phyloP scores from a whole-genome alignment of 2,113 vertebrate genomes.

The Nettapus auritus region DNA sequence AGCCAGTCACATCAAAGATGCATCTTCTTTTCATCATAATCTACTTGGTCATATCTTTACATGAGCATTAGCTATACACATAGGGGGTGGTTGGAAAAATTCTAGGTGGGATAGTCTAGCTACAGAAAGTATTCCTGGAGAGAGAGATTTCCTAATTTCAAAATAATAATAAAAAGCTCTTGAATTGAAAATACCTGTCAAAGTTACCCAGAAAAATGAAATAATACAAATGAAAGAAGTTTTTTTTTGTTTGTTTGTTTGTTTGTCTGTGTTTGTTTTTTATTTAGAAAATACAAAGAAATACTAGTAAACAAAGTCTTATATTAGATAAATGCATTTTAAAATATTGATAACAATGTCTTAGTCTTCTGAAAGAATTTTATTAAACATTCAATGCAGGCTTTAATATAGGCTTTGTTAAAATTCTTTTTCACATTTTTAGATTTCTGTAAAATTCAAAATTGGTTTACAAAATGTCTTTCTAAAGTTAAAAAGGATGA shows the following conservation, averaged over 20 bases:
- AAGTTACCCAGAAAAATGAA: background rate
- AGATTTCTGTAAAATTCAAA: background rate
- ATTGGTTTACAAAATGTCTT: background rate
- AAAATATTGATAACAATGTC: background rate
- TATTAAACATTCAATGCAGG: background rate
- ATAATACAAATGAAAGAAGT: background rate
- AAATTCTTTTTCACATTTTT: background rate
- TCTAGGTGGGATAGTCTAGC: background rate
- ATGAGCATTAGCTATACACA: background rate
- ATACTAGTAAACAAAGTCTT: background rate
- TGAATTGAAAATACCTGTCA: background rate
- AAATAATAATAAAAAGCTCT: background rate
- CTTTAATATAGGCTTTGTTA: background rate
- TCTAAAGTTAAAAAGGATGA: background rate
- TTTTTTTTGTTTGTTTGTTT: background rate
- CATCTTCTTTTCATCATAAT: background rate
- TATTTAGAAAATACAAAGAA: background rate
- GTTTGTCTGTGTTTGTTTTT: no score
- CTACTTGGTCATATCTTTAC: background rate
- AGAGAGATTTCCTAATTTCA: background rate
- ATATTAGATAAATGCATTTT: background rate
- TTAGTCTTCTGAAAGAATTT: background rate
- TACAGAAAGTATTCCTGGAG: background rate
- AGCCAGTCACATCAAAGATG: background rate
- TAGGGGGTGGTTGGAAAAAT: background rate